A percentile compares a stretch with the other conserved stretches of the same genome.
These are phyloP conservation scores for Antigone vipio DNA, from an alignment of 2,113 vertebrate species.

Conservation along the genomic window DNA sequence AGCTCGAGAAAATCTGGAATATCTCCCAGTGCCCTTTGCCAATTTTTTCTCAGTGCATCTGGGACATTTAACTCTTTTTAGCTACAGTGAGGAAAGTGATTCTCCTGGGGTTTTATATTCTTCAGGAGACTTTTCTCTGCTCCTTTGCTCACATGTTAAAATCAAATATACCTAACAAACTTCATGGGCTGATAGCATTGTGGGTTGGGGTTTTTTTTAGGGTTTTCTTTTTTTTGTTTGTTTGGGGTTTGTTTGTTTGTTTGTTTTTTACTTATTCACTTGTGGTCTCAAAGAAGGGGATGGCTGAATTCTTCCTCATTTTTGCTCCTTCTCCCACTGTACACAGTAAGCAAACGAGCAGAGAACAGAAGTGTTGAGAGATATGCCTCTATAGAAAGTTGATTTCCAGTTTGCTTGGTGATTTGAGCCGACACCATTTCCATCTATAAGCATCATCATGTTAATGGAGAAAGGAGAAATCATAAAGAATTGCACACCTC, in stretches of 20 bases:
- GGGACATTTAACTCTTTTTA: not conserved
- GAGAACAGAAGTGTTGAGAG: not conserved
- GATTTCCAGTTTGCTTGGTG: not conserved
- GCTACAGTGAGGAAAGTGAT: not conserved
- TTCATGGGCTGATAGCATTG: not conserved
- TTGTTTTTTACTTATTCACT: not conserved
- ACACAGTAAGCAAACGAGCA: not conserved
- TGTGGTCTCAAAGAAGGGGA: not conserved
- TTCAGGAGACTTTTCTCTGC: not conserved
- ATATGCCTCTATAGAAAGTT: not conserved
- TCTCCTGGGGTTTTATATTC: not conserved
- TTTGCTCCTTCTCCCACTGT: not conserved
- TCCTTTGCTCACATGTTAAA: not conserved
- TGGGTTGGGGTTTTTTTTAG: no score
- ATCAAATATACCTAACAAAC: not conserved
- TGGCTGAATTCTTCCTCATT: not conserved
- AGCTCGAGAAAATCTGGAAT: slow-evolving; percentile 61
- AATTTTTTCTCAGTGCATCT: not conserved
- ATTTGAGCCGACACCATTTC: not conserved
- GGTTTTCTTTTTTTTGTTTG: no score
- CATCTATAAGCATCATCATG: not conserved
- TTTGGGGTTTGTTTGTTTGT: no score
- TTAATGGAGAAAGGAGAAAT: not conserved
- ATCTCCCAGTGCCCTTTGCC: not conserved
- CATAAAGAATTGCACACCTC: not conserved